Conservation (phyloP, 2,113 vertebrate genomes). For the Xiphophorus hellerii region DNA sequence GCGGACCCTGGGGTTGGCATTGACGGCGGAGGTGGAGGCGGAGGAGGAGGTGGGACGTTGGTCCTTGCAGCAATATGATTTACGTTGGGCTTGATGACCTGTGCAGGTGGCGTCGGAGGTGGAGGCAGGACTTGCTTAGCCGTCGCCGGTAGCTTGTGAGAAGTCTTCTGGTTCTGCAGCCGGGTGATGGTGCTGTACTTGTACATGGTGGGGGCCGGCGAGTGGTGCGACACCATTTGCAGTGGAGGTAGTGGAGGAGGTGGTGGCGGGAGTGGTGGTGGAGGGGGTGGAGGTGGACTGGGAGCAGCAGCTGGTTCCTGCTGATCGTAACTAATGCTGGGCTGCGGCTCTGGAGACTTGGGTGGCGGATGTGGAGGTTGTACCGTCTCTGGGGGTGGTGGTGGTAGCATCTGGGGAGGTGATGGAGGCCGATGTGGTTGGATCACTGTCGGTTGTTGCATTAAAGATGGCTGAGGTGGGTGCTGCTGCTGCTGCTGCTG, state of each 20-base stretch:
- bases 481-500: constrained; percentile 37
- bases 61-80: constrained; percentile 80
- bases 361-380: constrained; percentile 28
- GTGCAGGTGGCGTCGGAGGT: constrained; percentile 20
- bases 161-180: constrained; percentile 79
- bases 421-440: constrained; percentile 16
- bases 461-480: constrained; percentile 50
- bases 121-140: constrained; percentile 63
- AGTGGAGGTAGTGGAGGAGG: constrained; percentile 73
- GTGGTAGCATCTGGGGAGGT: not conserved
- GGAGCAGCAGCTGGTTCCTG: constrained; percentile 51
- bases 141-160: constrained; percentile 29
- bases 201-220: constrained; percentile 80
- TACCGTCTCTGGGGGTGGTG: not conserved
- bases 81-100: constrained; percentile 76
- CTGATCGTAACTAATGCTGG: constrained; percentile 11
- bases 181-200: constrained; percentile 91
- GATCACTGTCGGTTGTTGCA: constrained; percentile 8
- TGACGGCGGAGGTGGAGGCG: constrained; percentile 80
- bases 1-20: constrained; percentile 85
- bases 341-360: constrained; percentile 31
- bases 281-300: constrained; percentile 67
- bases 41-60: constrained; percentile 81
- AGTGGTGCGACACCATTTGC: constrained; percentile 74
- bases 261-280: constrained; percentile 70